Evolutionary conservation across 1,140 invertebrate genomes (phyloP).

Genomic region (Zaprionus vittiger): DNA sequence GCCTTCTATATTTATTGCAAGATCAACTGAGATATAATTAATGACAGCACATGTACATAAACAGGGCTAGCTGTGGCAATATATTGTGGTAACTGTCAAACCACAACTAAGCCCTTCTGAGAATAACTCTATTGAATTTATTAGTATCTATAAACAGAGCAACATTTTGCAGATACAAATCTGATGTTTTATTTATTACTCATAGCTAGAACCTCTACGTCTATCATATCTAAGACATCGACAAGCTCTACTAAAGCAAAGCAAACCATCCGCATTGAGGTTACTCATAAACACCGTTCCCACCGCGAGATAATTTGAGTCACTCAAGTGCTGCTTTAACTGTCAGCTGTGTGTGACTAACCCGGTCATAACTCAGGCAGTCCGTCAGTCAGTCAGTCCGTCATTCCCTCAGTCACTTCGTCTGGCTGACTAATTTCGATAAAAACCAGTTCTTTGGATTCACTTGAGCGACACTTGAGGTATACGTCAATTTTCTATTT

Average conservation of each 20-base stretch:
- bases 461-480: slow-evolving; percentile 51
- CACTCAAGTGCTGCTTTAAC: slow-evolving; percentile 8
- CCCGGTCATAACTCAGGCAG: slow-evolving; percentile 24
- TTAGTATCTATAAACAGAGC: neutral
- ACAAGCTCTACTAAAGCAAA: neutral
- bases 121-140: neutral
- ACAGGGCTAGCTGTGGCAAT: neutral
- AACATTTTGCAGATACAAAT: slow-evolving; percentile 1
- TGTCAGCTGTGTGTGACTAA: slow-evolving; percentile 29
- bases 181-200: neutral
- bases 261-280: slow-evolving; percentile 25
- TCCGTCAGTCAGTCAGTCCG: neutral
- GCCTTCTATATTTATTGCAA: neutral
- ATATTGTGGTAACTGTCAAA: neutral
- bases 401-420: slow-evolving; percentile 4
- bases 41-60: neutral
- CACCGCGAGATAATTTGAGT: slow-evolving; percentile 30
- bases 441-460: slow-evolving; percentile 37
- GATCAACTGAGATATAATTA: neutral
- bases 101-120: neutral
- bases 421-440: slow-evolving; percentile 37
- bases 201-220: neutral
- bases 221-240: neutral
- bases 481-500: slow-evolving; percentile 30
- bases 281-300: slow-evolving; percentile 36